Percentiles rank a stretch among this genome's conserved stretches.
These are phyloP conservation scores for Chiloscyllium punctatum DNA, from an alignment of 2,797 vertebrate species.

Conservation along the genomic window DNA sequence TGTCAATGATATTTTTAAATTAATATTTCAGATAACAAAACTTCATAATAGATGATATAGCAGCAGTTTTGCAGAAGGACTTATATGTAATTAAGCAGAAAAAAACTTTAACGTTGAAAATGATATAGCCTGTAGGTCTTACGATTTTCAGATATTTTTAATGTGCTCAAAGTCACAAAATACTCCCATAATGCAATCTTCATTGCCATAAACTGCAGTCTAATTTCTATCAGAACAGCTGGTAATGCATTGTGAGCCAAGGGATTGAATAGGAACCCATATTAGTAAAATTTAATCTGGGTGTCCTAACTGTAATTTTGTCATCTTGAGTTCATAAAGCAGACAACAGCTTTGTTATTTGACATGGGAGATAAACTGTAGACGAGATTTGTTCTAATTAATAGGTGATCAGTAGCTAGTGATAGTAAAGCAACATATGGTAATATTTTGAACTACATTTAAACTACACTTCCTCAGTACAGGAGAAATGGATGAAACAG, in stretches of 20 bases:
- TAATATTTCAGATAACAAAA: no score
- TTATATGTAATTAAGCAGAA: neutral
- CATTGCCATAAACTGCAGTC: neutral
- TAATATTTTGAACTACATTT: no score
- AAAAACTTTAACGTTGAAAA: neutral
- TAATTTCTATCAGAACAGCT: neutral
- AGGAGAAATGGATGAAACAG: neutral
- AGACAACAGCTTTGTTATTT: no score
- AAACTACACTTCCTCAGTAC: neutral
- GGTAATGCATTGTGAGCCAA: neutral
- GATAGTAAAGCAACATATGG: neutral
- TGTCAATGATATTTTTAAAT: no score
- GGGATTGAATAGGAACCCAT: neutral
- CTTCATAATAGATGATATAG: neutral
- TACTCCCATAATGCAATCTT: neutral
- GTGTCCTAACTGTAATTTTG: no score
- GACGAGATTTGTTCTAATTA: no score
- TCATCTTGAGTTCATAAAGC: no score
- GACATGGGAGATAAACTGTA: no score
- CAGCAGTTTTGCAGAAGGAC: neutral
- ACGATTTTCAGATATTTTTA: neutral
- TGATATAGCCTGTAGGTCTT: neutral
- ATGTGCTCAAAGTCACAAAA: neutral
- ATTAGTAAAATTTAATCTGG: no score
- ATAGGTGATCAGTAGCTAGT: neutral